Conservation (phyloP, 1,140 invertebrate genomes). For the Ceratina calcarata region DNA sequence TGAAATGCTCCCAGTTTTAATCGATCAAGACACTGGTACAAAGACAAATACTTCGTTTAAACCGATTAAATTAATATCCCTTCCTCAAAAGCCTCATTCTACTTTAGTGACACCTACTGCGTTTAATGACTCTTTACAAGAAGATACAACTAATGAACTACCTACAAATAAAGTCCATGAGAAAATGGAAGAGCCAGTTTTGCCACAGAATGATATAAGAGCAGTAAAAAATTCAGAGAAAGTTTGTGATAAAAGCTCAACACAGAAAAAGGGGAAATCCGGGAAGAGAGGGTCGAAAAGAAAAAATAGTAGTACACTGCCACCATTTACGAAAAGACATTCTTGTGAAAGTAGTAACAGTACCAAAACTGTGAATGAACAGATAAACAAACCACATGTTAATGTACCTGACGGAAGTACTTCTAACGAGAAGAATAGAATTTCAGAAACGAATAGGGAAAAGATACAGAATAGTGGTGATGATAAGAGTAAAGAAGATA, state of each 20-base stretch:
- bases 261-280: slow-evolving; percentile 40
- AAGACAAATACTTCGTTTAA: slow-evolving; percentile 58
- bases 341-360: slow-evolving; percentile 15
- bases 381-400: neutral
- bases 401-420: neutral
- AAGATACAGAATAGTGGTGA: neutral
- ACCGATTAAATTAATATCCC: slow-evolving; percentile 63
- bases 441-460: slow-evolving; percentile 5
- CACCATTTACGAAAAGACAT: neutral
- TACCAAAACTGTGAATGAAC: slow-evolving; percentile 18
- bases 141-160: slow-evolving; percentile 28
- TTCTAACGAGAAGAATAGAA: slow-evolving; percentile 1
- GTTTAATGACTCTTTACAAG: slow-evolving; percentile 50
- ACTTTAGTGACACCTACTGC: slow-evolving; percentile 39
- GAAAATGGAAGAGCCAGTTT: neutral
- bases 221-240: neutral
- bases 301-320: neutral
- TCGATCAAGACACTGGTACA: neutral
- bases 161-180: neutral
- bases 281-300: slow-evolving; percentile 1
- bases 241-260: slow-evolving; percentile 1
- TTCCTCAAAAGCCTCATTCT: slow-evolving; percentile 55
- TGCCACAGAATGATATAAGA: neutral
- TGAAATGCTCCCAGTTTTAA: slow-evolving; percentile 68
- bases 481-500: slow-evolving; percentile 27